Evolutionary conservation across 2,113 vertebrate genomes (phyloP), one percentile per base, ranked within the genome.

Genomic region (Phalacrocorax carbo): DNA sequence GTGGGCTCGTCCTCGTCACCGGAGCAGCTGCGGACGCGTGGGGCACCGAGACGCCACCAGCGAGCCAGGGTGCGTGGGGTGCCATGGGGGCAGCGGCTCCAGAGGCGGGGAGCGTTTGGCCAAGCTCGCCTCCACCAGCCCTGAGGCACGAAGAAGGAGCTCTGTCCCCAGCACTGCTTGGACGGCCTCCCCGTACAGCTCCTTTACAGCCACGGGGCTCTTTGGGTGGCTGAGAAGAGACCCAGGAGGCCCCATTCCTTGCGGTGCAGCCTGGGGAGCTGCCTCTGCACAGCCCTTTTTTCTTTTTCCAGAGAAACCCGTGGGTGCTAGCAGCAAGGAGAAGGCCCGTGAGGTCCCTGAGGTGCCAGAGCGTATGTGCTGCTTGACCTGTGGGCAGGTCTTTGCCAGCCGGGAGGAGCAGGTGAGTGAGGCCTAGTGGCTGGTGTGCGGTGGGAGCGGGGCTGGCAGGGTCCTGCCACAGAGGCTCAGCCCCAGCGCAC

Each of bases 381-480:
- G 99, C 96, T 98, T 96, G 3, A 94, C 99, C 55, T 99, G 99
- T 34, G 97, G 97, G 69, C 98, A 98, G 66, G 36, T 69, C 48
- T 99, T 99, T 32, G 76, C 97, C 49, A 98, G 96, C 93, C 98
- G 99, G 5, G 99, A 99, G 81, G 99, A 99, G 79, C 99, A 99
- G 99, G 99, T 99, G 94, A 95, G 82, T 3, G 7, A 27, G 32
- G 36, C 73, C 1, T 1, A n/a, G 34, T 15, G 11, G 38, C 19
- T n/a, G 48, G 9, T 1, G 0, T 44, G 49, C 30, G 21, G 62
- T 38, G 42, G n/a, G 13, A 55, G 7, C 2, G 1, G 22, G 22
- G 9, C n/a, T 75, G 42, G 10, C 4, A 1, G 51, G 34, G 13
- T 58, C 29, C 48, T 64, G 46, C 62, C 60, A 27, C 2, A 0